phyloP scores from a whole-genome alignment of 2,113 vertebrate species.

The Podarcis muralis region DNA sequence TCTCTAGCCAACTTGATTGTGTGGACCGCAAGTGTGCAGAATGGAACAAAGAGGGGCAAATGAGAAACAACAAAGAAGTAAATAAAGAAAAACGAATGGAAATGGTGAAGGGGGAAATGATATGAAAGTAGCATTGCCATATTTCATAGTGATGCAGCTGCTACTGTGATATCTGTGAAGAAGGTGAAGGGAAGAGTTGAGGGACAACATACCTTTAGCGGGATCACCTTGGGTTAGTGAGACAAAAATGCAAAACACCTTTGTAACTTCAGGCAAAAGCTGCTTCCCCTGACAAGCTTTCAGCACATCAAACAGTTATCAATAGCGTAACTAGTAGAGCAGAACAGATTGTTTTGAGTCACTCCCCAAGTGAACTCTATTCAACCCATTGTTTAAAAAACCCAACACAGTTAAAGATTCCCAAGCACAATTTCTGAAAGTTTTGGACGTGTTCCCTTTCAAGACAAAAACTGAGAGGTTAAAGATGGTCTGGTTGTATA shows the following conservation, averaged over 20 bases:
- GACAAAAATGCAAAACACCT: neutral
- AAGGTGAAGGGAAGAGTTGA: neutral
- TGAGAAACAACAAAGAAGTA: no score
- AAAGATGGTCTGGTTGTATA: neutral
- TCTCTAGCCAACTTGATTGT: neutral
- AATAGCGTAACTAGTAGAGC: neutral
- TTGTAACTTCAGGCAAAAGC: neutral
- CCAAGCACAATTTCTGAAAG: neutral
- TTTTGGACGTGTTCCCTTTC: neutral
- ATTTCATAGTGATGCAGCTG: neutral
- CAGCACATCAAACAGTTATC: neutral
- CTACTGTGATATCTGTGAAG: neutral
- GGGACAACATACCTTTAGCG: neutral
- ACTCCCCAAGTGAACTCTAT: neutral
- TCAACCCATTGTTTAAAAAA: neutral
- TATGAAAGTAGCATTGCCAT: neutral
- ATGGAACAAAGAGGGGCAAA: neutral
- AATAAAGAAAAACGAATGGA: neutral
- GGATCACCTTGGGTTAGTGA: neutral
- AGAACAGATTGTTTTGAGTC: slow-evolving; percentile 13
- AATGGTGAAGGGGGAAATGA: neutral
- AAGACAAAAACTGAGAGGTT: neutral
- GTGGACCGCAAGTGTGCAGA: neutral
- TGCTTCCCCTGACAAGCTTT: neutral
- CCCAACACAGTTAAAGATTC: neutral